These are phyloP conservation scores for Seira musarum DNA, from an alignment of 2,888 invertebrate genomes.

Conservation along the genomic window DNA sequence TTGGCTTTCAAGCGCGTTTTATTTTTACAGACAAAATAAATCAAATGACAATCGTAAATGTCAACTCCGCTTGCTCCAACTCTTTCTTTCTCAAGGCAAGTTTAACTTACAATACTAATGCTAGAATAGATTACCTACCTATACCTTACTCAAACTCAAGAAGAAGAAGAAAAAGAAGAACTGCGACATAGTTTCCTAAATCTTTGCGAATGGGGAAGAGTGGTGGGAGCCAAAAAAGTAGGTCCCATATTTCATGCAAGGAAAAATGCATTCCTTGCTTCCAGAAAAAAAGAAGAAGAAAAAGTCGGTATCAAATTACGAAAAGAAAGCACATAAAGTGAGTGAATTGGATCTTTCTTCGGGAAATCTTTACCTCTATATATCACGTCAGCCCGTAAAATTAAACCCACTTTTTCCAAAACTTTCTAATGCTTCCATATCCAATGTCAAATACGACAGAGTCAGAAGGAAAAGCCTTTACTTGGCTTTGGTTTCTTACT, in stretches of 20 bases:
- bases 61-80: constrained; percentile 57
- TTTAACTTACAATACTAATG: not conserved
- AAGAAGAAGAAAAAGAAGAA: no score
- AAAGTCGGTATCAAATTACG: constrained; percentile 5
- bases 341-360: constrained; percentile 5
- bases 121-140: no score
- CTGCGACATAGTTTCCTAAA: constrained; percentile 4
- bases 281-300: not conserved
- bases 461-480: no score
- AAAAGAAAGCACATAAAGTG: not conserved
- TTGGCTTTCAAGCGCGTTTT: constrained; percentile 87
- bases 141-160: no score
- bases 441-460: constrained; percentile 1
- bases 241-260: constrained; percentile 15
- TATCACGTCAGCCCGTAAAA: constrained; percentile 5
- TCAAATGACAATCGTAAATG: constrained; percentile 65
- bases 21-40: constrained; percentile 65
- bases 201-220: no score
- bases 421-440: constrained; percentile 4
- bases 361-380: not conserved
- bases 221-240: not conserved
- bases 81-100: constrained; percentile 46
- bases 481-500: no score
- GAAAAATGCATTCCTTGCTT: not conserved
- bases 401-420: constrained; percentile 5